These are phyloP conservation scores for Balanococcus diminutus DNA, from an alignment of 2,888 invertebrate species.

Conservation along the genomic window DNA sequence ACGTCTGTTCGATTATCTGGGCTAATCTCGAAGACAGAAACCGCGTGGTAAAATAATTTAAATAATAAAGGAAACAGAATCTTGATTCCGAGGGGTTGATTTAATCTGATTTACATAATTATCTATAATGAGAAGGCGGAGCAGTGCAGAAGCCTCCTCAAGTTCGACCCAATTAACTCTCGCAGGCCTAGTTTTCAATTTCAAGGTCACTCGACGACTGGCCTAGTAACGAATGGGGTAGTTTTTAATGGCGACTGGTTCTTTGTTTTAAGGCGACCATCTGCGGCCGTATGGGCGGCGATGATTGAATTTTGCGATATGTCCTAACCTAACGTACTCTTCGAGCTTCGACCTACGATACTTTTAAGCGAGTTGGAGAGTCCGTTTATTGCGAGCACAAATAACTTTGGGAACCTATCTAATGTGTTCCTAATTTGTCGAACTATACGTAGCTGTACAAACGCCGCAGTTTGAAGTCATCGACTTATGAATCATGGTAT, in stretches of 20 bases:
- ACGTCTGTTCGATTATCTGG: constrained; percentile 4
- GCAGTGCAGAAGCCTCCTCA: constrained; percentile 19
- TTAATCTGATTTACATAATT: constrained; percentile 10
- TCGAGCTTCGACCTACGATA: too few species aligned
- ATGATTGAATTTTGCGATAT: too few species aligned
- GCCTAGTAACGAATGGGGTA: constrained; percentile 38
- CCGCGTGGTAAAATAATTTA: not conserved
- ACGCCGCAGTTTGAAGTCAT: too few species aligned
- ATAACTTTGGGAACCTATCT: too few species aligned
- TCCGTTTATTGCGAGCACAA: too few species aligned
- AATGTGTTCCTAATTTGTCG: too few species aligned
- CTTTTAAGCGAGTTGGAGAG: too few species aligned
- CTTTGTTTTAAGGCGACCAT: constrained; percentile 2
- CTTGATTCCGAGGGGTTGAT: not conserved
- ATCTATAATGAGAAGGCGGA: constrained; percentile 1
- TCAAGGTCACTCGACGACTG: constrained; percentile 45
- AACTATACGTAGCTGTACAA: too few species aligned
- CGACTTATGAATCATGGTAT: too few species aligned
- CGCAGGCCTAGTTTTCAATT: constrained; percentile 36
- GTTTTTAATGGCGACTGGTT: not conserved
- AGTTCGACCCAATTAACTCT: constrained; percentile 29
- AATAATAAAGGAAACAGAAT: constrained; percentile 6
- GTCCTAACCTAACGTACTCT: too few species aligned
- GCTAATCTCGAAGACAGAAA: not conserved
- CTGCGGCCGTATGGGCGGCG: not conserved